These are phyloP conservation scores for Ypsolopha scabrella DNA, from an alignment of 2,888 invertebrate genomes.

Conservation along the genomic window DNA sequence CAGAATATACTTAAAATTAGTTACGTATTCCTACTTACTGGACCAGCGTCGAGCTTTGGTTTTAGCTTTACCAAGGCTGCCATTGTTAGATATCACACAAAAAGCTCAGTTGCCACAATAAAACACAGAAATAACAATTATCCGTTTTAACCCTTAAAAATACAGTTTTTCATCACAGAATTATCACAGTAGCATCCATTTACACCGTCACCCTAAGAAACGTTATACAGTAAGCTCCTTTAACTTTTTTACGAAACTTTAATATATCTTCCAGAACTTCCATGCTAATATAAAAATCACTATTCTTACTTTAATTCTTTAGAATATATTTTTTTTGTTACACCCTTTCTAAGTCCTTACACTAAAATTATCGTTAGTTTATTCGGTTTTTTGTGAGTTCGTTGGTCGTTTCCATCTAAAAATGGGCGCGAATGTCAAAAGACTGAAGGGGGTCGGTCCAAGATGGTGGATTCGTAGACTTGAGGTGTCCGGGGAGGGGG, in stretches of 20 bases:
- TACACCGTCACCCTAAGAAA: conserved; percentile 10
- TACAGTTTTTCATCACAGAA: conserved; percentile 18
- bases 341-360: conserved; percentile 23
- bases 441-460: conserved; percentile 56
- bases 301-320: too few species aligned
- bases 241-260: neutral
- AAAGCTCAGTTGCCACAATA: conserved; percentile 51
- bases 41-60: conserved; percentile 13
- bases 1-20: neutral
- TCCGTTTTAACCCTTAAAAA: neutral
- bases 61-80: conserved; percentile 39
- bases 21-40: conserved; percentile 39
- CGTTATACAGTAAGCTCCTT: neutral
- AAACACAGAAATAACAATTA: conserved; percentile 9
- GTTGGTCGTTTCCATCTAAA: conserved; percentile 61
- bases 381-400: conserved; percentile 47
- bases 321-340: too few species aligned
- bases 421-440: conserved; percentile 67
- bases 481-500: conserved; percentile 27
- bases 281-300: conserved; percentile 2
- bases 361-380: conserved; percentile 20
- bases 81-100: conserved; percentile 38
- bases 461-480: conserved; percentile 14
- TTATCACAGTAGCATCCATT: conserved; percentile 31
- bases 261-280: neutral